phyloP scores from a whole-genome alignment of 1,140 invertebrate genomes.

The Hesperophylax magnus region DNA sequence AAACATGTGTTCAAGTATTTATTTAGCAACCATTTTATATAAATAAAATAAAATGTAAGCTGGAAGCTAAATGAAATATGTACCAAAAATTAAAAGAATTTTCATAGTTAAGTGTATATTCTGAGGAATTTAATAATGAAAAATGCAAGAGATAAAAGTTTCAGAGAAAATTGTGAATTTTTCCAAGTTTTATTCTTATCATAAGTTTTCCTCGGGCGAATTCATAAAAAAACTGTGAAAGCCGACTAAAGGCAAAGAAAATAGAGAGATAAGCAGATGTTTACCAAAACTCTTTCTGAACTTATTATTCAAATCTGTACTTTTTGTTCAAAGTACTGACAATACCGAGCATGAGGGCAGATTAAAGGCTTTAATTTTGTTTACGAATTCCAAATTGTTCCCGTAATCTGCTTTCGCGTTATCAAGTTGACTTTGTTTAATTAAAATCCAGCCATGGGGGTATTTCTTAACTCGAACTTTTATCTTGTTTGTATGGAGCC shows the following conservation, averaged over 20 bases:
- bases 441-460: constrained; percentile 36
- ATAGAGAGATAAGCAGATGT: constrained; percentile 24
- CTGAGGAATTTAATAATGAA: too few relatives aligned
- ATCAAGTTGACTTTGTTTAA: constrained; percentile 45
- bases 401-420: constrained; percentile 33
- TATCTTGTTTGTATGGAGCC: constrained; percentile 42
- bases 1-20: too few relatives aligned
- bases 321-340: constrained; percentile 30
- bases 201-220: not conserved
- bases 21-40: too few relatives aligned
- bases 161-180: too few relatives aligned
- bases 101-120: too few relatives aligned
- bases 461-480: constrained; percentile 40
- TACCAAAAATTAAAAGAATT: too few relatives aligned
- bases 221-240: constrained; percentile 10
- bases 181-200: not conserved
- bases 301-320: constrained; percentile 29
- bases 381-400: constrained; percentile 35
- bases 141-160: too few relatives aligned
- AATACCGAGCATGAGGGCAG: constrained; percentile 25
- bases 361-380: constrained; percentile 36
- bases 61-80: too few relatives aligned
- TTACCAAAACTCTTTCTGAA: constrained; percentile 31
- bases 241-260: not conserved
- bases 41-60: too few relatives aligned